These are phyloP conservation scores for Sebastes hubbsi DNA, from an alignment of 2,797 vertebrate species.

Conservation along the genomic window DNA sequence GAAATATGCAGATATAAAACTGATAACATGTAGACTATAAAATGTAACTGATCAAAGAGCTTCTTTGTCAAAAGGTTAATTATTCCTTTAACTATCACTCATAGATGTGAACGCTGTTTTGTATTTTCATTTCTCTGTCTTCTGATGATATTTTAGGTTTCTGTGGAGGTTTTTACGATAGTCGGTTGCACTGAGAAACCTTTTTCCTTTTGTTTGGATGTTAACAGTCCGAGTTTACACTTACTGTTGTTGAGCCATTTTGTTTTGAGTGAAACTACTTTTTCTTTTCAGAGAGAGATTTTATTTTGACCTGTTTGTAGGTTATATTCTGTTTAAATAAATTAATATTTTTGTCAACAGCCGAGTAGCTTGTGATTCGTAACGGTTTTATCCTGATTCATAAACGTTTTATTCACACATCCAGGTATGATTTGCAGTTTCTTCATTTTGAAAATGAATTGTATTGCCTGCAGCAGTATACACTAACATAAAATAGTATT, in stretches of 20 bases:
- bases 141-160: constrained; percentile 11
- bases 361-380: constrained; percentile 81
- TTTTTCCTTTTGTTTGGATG: constrained; percentile 27
- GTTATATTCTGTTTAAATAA: constrained; percentile 89
- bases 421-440: not conserved
- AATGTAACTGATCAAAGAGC: not conserved
- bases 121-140: constrained; percentile 15
- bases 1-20: not conserved
- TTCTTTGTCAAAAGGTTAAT: not conserved
- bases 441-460: not conserved
- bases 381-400: not conserved
- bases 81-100: constrained; percentile 34
- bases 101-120: not conserved
- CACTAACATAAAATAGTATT: not conserved
- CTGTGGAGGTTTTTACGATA: constrained; percentile 22
- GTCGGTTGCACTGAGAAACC: constrained; percentile 40
- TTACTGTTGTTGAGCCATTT: constrained; percentile 23
- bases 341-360: constrained; percentile 85
- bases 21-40: not conserved
- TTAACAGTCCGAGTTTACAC: constrained; percentile 40
- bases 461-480: not conserved
- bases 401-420: not conserved
- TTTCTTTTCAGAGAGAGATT: constrained; percentile 30
- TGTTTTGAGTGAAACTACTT: constrained; percentile 30
- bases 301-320: constrained; percentile 83